Evolutionary conservation across 2,888 invertebrate species (phyloP).

Genomic region (Andricus curvator): DNA sequence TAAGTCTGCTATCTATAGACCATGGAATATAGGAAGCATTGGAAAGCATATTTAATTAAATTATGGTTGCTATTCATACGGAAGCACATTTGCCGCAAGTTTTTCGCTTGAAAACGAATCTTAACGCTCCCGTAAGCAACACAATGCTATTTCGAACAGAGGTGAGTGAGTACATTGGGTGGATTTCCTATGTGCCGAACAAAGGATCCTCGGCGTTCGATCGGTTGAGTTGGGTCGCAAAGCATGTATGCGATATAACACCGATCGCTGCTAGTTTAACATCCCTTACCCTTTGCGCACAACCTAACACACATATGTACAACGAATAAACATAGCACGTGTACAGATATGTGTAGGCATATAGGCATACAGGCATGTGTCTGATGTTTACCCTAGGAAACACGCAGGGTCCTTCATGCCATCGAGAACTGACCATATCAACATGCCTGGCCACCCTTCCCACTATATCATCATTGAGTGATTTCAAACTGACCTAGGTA

Average conservation of each 20-base stretch:
- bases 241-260: constrained; percentile 47
- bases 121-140: constrained; percentile 21
- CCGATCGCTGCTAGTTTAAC: constrained; percentile 52
- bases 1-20: no score
- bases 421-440: constrained; percentile 28
- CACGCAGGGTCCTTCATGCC: constrained; percentile 32
- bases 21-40: no score
- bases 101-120: neutral
- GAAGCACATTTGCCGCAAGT: neutral
- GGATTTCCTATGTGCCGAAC: constrained; percentile 29
- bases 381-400: constrained; percentile 35
- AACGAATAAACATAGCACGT: constrained; percentile 20
- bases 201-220: constrained; percentile 25
- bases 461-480: neutral
- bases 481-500: neutral
- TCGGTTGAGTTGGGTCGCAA: constrained; percentile 42
- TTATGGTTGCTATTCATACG: neutral
- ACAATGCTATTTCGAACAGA: constrained; percentile 7
- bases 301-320: constrained; percentile 12
- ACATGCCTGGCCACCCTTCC: neutral
- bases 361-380: neutral
- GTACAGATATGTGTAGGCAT: constrained; percentile 22
- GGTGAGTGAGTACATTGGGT: neutral
- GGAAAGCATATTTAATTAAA: no score
- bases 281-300: constrained; percentile 45